phyloP scores from a whole-genome alignment of 35 echinoderm and acorn worm species.

The Apostichopus japonicus region DNA sequence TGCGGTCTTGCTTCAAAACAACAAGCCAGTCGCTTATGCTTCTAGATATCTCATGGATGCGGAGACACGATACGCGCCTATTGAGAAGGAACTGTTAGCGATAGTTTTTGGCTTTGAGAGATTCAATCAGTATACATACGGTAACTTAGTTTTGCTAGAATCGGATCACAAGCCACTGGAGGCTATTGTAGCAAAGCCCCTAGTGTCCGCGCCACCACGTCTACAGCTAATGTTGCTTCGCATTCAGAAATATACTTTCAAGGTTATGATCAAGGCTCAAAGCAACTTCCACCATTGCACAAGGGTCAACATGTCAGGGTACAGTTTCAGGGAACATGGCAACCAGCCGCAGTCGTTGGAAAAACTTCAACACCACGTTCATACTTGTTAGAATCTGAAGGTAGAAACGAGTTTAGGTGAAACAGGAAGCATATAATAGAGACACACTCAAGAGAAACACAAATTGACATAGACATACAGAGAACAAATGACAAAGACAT shows the following conservation, averaged over 20 bases:
- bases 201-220: constrained; percentile 47
- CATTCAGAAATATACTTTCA: constrained; percentile 53
- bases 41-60: not conserved
- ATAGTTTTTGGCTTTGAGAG: not conserved
- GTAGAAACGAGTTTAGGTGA: too few species aligned
- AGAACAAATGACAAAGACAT: not conserved
- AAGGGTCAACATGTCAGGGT: constrained; percentile 36
- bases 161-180: not conserved
- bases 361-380: constrained; percentile 32
- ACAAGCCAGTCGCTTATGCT: not conserved
- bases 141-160: not conserved
- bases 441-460: not conserved
- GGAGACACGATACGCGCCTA: too few species aligned
- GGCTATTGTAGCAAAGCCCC: constrained; percentile 32
- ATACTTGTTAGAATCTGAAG: too few species aligned
- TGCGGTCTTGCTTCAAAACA: too few species aligned
- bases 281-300: constrained; percentile 2
- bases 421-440: constrained; percentile 50
- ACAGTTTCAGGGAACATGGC: constrained; percentile 30
- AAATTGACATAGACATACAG: not conserved
- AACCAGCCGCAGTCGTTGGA: constrained; percentile 38
- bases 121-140: constrained; percentile 7
- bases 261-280: constrained; percentile 33
- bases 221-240: constrained; percentile 60
- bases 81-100: not conserved